Base-by-base conservation (phyloP, 2,888 invertebrate species). In the Andrena marginata region DNA sequence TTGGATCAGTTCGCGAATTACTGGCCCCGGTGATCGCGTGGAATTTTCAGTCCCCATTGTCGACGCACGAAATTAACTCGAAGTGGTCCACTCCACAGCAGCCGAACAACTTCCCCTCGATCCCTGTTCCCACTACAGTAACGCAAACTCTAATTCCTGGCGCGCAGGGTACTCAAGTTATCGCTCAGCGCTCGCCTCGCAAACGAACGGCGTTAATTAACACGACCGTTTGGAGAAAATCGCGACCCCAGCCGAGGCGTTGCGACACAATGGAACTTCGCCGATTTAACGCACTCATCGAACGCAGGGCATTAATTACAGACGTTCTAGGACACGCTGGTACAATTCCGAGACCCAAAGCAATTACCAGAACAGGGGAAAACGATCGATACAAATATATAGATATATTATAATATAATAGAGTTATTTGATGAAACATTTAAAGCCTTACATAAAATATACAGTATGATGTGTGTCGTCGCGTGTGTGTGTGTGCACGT, bases 381-480 rank as follows among this genome's bases (percentile, higher is more conserved):
- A 92, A 92, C 91, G 89, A 88, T 90, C 88, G 91, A 90, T 93
- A 92, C 91, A 92, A 93, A 93, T 92, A 92, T 92, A 93, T 93
- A 93, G 90, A 90, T 92, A 92, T 92, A 92, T 91, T 91, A 93
- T 91, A 90, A 91, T 91, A 90, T 90, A 91, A 91, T 93, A 93
- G 91, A 92, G 91, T 90, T 93, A 92, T 92, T 92, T 92, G 89
- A 92, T 92, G 92, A 93, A 93, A 93, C 93, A 93, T 91, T 93
- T 90, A 93, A 93, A 93, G 93, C 93, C 92, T 93, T 92, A 93
- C 90, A 90, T 93, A 92, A 93, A 93, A 93, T 93, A 92, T 93
- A 93, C 92, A 92, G 86, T 90, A 86, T 90, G 85, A 87, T 89
- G 88, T 89, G 85, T 89, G 82, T 85, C 82, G 80, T 87, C 82